Evolutionary conservation across 1,140 invertebrate species (phyloP), one percentile per base, ranked within the genome.

Genomic region (Vanessa atalanta): DNA sequence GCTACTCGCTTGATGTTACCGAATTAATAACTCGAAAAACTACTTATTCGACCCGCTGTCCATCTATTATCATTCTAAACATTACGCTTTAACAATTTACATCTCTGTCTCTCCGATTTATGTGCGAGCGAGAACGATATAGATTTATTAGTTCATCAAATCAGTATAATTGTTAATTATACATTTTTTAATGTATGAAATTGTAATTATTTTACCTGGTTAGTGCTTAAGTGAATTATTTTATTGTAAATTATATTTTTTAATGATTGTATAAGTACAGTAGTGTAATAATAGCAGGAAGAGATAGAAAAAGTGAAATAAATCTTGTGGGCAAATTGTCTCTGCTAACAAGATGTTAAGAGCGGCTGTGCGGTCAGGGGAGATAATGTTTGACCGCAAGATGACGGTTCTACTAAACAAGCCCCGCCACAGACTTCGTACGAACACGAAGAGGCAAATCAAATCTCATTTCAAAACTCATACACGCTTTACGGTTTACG

Each of bases 381-480:
- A 80, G 81, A 85, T 90, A 88, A 88, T 88, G 79, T 83, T 79
- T 76, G 75, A 89, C 88, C 84, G 73, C 84, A 86, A 85, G 73
- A 84, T 79, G 84, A 79, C 79, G 80, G 83, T 79, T 69, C 72
- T 65, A 82, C 81, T 82, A 79, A 86, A 89, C 78, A 81, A 84
- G 83, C 37, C 72, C 80, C 70, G 78, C 79, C 78, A 71, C 78
- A 84, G 68, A 68, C 53, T 71, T 16, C 69, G 67, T 65, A 75
- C 70, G 63, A 37, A 50, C 23, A 43, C 37, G 37, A 43, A 3
- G 26, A 67, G 65, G 71, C 20, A 51, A 68, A 37, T 60, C 8
- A 23, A 57, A 57, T 60, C 57, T 61, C 57, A 61, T 61, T 61
- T 53, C 37, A 55, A 67, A 76, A 70, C 61, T 47, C 60, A 16